Evolutionary conservation across 64 coral and sea anemone species (phyloP).

Genomic region (Exaiptasia diaphana): DNA sequence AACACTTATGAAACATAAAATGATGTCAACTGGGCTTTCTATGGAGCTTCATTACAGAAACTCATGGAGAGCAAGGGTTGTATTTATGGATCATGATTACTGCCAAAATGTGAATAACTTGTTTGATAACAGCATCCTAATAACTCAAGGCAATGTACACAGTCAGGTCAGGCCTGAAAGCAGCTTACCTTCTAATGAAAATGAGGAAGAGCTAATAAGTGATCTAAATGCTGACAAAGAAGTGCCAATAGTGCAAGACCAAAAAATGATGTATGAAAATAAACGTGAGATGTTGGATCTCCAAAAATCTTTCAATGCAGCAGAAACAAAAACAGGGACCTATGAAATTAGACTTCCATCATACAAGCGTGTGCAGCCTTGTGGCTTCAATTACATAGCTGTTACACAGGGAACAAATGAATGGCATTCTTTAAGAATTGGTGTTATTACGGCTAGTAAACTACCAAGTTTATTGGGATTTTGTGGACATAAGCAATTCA

Average conservation of each 20-base stretch:
- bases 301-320: background rate
- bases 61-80: background rate
- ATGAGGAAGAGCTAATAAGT: background rate
- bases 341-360: background rate
- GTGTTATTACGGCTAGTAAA: slow-evolving; percentile 9
- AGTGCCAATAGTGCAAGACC: too few species aligned
- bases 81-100: slow-evolving; percentile 26
- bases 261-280: too few species aligned
- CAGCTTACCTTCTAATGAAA: background rate
- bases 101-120: background rate
- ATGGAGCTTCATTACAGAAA: slow-evolving; percentile 14
- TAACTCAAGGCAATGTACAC: too few species aligned
- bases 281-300: too few species aligned
- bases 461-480: slow-evolving; percentile 13
- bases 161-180: background rate
- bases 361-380: background rate
- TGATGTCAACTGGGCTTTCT: slow-evolving; percentile 13
- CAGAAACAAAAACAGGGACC: background rate
- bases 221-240: background rate
- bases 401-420: background rate
- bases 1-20: slow-evolving; percentile 15
- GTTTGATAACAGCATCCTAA: background rate
- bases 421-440: slow-evolving; percentile 15
- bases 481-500: slow-evolving; percentile 23
- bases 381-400: background rate